A percentile compares a stretch with the other conserved stretches of the same genome.
Evolutionary conservation across 2,888 invertebrate species (phyloP).

Genomic region (Patella pellucida): DNA sequence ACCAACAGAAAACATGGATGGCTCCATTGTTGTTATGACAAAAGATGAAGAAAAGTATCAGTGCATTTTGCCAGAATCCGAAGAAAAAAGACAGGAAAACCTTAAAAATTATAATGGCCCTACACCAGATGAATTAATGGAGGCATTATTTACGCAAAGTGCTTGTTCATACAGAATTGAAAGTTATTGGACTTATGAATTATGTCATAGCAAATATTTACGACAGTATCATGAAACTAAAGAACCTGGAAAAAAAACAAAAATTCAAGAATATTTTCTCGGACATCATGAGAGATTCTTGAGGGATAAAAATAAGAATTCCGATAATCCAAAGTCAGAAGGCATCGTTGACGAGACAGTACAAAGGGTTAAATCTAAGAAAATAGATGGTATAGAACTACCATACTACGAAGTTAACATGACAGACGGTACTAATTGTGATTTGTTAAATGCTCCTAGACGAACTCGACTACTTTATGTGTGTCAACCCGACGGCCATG

Average conservation of each 20-base stretch:
- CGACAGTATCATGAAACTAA: constrained; percentile 96
- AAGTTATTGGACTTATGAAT: constrained; percentile 93
- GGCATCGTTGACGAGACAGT: no score
- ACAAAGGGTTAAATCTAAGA: constrained; percentile 72
- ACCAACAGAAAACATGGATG: neutral
- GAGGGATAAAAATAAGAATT: no score
- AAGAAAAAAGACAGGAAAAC: constrained; percentile 19
- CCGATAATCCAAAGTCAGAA: no score
- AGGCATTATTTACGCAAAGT: constrained; percentile 82
- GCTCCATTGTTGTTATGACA: no score
- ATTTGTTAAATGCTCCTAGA: constrained; percentile 88
- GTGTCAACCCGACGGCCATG: constrained; percentile 87
- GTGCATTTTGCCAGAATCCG: no score
- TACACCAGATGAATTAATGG: constrained; percentile 83
- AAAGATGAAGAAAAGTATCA: no score
- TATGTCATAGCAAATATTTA: constrained; percentile 92
- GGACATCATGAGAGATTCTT: constrained; percentile 74
- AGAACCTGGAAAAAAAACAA: constrained; percentile 80
- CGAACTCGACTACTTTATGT: constrained; percentile 87
- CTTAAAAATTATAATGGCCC: constrained; percentile 74
- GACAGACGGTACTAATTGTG: constrained; percentile 91
- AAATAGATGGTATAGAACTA: constrained; percentile 85
- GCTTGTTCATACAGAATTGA: constrained; percentile 84
- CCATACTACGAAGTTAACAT: constrained; percentile 86
- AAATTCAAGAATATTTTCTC: constrained; percentile 84